phyloP scores from a whole-genome alignment of 2,797 vertebrate genomes.

The Calcarius lapponicus region DNA sequence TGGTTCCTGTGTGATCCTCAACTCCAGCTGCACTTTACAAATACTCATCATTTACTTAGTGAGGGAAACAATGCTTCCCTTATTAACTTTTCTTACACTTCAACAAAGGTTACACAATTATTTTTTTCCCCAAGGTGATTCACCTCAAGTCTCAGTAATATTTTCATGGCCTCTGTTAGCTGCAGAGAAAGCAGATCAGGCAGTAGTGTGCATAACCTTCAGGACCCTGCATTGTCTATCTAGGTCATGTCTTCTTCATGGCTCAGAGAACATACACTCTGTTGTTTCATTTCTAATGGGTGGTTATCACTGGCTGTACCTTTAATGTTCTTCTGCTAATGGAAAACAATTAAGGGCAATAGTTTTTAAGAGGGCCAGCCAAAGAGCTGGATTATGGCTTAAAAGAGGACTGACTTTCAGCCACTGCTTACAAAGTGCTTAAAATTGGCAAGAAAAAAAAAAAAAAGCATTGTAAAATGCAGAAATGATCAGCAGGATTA shows the following conservation, averaged over 20 bases:
- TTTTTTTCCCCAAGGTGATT: not conserved
- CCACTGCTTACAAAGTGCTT: not conserved
- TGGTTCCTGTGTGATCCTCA: not conserved
- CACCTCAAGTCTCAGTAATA: not conserved
- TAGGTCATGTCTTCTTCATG: rapidly evolving
- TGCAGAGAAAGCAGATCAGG: not conserved
- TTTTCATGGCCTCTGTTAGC: not conserved
- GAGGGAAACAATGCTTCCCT: not conserved
- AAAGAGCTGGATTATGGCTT: not conserved
- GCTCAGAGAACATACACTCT: not conserved
- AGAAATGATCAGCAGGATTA: not conserved
- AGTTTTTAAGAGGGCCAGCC: not conserved
- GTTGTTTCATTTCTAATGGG: not conserved
- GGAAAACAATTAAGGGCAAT: slow-evolving; percentile 34
- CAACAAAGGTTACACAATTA: not conserved
- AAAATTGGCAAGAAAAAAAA: not conserved
- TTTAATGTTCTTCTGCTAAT: slow-evolving; percentile 12
- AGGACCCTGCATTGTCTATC: not conserved
- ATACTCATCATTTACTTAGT: not conserved
- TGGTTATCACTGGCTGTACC: not conserved
- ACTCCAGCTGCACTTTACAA: not conserved
- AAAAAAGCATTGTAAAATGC: not conserved
- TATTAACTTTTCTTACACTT: not conserved
- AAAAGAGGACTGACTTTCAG: not conserved
- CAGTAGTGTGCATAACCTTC: not conserved